Base-by-base conservation (phyloP, 92 coral and sea anemone species). In the Diadumene lineata region DNA sequence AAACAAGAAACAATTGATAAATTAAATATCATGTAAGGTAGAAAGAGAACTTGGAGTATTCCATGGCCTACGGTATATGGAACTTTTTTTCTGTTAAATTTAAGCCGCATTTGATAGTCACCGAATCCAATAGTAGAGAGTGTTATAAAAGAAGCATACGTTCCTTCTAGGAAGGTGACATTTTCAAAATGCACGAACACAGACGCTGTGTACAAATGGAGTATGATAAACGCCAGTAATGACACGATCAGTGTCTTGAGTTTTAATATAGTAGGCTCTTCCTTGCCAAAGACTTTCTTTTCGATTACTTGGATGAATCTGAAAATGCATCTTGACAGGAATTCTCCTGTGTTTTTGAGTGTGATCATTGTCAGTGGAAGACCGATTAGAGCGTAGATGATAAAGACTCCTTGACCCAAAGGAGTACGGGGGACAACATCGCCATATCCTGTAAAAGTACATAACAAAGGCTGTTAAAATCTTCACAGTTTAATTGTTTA, bases 301-400 rank as follows among this genome's bases (percentile, higher is more conserved):
- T 53, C 60, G 4, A 53, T 21, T 53, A 23, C 60, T 9, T 4
- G 3, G 6, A 53, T 53, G 8, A 53, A 21, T 53, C 19, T 38
- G 6, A 38, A 38, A 38, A 38, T 38, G 48, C 48, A 38, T 38
- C 48, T 6, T 13, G 13, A 4, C 13, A 38, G 48, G 66, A 84
- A 66, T 17, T 72, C 80, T 4, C 88, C 88, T 29, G 88, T 81
- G 34, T 72, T n/a, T 78, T 84, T 78, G 16, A 84, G 71, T 48
- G 88, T 84, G 31, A 72, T 69, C 56, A 84, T 60, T 62, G 83
- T 64, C 3, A 78, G 3, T 24, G 88, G 88, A n/a, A 84, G 56
- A 31, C 88, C 88, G 73, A 84, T 61, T 22, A 84, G 3, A 30
- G 79, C 65, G 64, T 77, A 84, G 50, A 73, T 43, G 57, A 84